phyloP scores from a whole-genome alignment of 2,797 vertebrate species.

The Peromyscus aztecus region DNA sequence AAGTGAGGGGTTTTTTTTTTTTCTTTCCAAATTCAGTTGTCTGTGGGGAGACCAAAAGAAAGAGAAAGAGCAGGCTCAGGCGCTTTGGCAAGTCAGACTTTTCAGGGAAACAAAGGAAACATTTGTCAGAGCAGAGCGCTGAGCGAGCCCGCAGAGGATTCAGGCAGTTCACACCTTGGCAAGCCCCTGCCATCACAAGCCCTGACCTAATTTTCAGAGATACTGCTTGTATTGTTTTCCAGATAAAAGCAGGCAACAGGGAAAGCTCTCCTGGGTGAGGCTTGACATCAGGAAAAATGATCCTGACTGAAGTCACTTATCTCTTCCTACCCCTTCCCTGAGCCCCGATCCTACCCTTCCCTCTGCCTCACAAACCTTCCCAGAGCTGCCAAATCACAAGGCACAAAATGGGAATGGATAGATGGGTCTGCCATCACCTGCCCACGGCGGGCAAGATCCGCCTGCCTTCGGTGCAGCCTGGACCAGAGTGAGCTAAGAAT shows the following conservation, averaged over 20 bases:
- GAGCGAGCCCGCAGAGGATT: constrained; percentile 26
- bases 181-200: constrained; percentile 69
- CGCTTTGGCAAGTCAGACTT: constrained; percentile 67
- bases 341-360: background rate
- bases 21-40: constrained; percentile 69
- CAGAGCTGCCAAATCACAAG: constrained; percentile 12
- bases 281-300: constrained; percentile 73
- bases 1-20: constrained; percentile 66
- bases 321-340: background rate
- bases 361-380: constrained; percentile 2
- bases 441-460: background rate
- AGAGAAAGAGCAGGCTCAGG: background rate
- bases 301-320: constrained; percentile 44
- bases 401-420: accelerated
- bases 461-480: background rate
- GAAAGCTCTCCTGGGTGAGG: constrained; percentile 66
- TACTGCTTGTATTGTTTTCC: constrained; percentile 65
- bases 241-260: constrained; percentile 68
- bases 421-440: background rate
- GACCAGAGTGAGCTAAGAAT: accelerated
- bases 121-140: constrained; percentile 71
- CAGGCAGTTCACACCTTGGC: constrained; percentile 76
- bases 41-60: background rate
- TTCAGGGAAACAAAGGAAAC: constrained; percentile 79
- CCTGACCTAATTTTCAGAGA: constrained; percentile 80